phyloP scores from a whole-genome alignment of 2,113 vertebrate genomes.

The Chloropsis cyanopogon region DNA sequence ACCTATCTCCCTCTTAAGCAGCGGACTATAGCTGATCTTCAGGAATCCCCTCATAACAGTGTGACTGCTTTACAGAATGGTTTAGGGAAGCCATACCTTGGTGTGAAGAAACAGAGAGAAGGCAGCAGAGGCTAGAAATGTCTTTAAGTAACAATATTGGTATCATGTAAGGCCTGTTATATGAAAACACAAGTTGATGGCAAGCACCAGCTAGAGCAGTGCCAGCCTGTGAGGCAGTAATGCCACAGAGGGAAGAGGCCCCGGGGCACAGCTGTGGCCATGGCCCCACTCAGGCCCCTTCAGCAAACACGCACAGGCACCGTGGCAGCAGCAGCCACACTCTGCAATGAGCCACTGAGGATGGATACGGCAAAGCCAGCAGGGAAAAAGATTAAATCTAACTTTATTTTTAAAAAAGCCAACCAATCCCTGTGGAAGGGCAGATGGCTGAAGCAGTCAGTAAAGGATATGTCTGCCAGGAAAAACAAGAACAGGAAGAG shows the following conservation, averaged over 20 bases:
- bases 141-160: neutral
- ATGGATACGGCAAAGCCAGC: neutral
- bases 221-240: neutral
- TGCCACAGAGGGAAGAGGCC: neutral
- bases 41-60: neutral
- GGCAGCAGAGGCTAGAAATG: neutral
- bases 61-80: neutral
- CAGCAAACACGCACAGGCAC: neutral
- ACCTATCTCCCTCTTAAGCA: neutral
- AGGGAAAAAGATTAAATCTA: neutral
- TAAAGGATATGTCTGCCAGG: neutral
- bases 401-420: neutral
- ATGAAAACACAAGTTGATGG: neutral
- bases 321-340: rapidly evolving
- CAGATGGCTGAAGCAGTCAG: neutral
- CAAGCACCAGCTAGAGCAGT: neutral
- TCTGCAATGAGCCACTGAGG: neutral
- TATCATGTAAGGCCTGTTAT: neutral
- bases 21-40: neutral
- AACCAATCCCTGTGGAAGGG: neutral
- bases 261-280: neutral
- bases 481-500: neutral
- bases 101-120: neutral
- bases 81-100: neutral
- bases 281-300: rapidly evolving